Evolutionary conservation across 1,140 invertebrate species (phyloP), one percentile per base, ranked within the genome.

Genomic region (Conus betulinus): DNA sequence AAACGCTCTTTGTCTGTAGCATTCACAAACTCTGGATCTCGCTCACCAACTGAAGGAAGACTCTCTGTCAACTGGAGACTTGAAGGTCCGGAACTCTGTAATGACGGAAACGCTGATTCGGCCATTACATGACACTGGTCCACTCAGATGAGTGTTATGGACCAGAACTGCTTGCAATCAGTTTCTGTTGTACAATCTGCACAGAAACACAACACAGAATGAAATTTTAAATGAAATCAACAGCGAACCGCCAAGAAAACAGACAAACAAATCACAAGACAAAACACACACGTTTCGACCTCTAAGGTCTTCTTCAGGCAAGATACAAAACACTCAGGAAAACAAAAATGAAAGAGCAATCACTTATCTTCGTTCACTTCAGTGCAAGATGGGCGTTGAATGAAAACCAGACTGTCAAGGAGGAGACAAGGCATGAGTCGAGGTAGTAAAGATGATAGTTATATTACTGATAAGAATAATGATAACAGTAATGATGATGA

Each of bases 1-100:
- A 78, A 87, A 2, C 85, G 52, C 10, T 67, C 71, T 5, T 13
- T 20, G 25, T 87, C 85, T 10, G 71, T 27, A 57, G 39, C 74
- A 27, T 87, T 78, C n/a, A 87, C 85, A 57, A 87, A 78, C 10
- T 87, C 71, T 0, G 85, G 85, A 11, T 78, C 74, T 79, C n/a
- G 15, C 17, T 79, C 85, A 7, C 20, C 51, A 4, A 87, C 6
- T 11, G 27, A 55, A 8, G 25, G 71, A 4, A 51, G 25, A 20
- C 85, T 79, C 51, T 87, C 85, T n/a, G 85, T 20, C 23, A 71
- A 51, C 15, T 6, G 39, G n/a, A 25, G 39, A 27, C 71, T 78
- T 7, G 11, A n/a, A 25, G 85, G 51, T 5, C 85, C 85, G 8
- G 85, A 15, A 25, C 67, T 78, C 23, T 20, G 39, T 53, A 87